Base-by-base conservation (phyloP, 1,140 invertebrate species). In the Grapholita molesta region DNA sequence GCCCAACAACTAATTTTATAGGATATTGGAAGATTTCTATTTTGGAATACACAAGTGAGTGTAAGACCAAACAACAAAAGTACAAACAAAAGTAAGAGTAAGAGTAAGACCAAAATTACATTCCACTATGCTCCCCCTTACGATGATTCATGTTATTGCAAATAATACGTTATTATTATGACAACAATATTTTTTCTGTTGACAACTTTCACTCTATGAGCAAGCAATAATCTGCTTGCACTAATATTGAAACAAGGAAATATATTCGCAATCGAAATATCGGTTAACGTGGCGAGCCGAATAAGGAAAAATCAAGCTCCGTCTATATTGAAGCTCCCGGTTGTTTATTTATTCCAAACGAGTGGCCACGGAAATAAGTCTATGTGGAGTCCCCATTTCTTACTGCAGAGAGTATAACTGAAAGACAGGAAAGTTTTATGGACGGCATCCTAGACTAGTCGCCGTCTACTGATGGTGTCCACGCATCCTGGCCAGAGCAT, bases 341-440 rank as follows among this genome's bases (percentile, higher is more conserved):
- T 77, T 80, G 75, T 82, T 86, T 84, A 80, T 84, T 86, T 84
- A 86, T 84, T 83, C 79, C 79, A 77, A 84, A 79, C 79, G 80
- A 79, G 79, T 78, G 76, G 66, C 74, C 75, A 73, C 75, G 78
- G 80, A 83, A 84, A 86, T 84, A 82, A 82, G 77, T 80, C 77
- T 79, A 72, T 73, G 77, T 77, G 71, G 67, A 80, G 72, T 78
- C 80, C 78, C 71, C 69, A 67, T 57, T 74, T 57, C 68, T 67
- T 70, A 23, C 38, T 18, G 2, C 69, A 68, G 32, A 70, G 67
- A 74, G 23, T 65, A 64, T 28, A 55, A 57, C 5, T 2, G 15
- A 11, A 2, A 67, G 66, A 67, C 66, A 48, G 3, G 48, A 25
- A 9, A 32, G 11, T 30, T 12, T n/a, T n/a, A n/a, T n/a, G n/a